A percentile compares a stretch with the other conserved stretches of the same genome.
Evolutionary conservation across 2,888 invertebrate species (phyloP).

Genomic region (Cephonodes hylas): DNA sequence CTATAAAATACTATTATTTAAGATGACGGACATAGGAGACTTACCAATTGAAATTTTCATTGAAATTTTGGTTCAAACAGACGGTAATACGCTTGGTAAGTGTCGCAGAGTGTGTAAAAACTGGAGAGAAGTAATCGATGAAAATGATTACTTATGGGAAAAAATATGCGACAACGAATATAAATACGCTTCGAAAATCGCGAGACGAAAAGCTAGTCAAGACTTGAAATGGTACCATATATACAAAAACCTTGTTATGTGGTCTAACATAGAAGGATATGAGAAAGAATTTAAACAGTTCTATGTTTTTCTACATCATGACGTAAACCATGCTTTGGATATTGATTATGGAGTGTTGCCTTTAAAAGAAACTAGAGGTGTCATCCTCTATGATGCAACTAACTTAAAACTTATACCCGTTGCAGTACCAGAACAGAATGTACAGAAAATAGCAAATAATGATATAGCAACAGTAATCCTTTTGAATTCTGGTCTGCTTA

Average conservation of each 20-base stretch:
- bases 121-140: slow-evolving; percentile 57
- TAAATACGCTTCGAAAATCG: slow-evolving; percentile 53
- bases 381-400: slow-evolving; percentile 54
- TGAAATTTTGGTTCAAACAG: slow-evolving; percentile 53
- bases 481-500: slow-evolving; percentile 48
- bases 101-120: slow-evolving; percentile 58
- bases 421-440: slow-evolving; percentile 51
- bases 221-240: slow-evolving; percentile 59
- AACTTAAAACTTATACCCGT: slow-evolving; percentile 60
- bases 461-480: slow-evolving; percentile 49
- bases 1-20: neutral
- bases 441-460: slow-evolving; percentile 56
- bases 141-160: slow-evolving; percentile 55
- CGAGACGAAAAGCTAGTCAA: slow-evolving; percentile 54
- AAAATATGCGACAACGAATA: slow-evolving; percentile 52
- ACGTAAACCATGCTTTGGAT: slow-evolving; percentile 51
- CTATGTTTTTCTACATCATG: slow-evolving; percentile 55
- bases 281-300: slow-evolving; percentile 49
- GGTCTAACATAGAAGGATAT: slow-evolving; percentile 44
- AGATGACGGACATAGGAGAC: slow-evolving; percentile 38
- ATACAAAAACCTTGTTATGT: slow-evolving; percentile 57
- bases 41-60: slow-evolving; percentile 61
- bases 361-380: slow-evolving; percentile 53
- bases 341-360: slow-evolving; percentile 57
- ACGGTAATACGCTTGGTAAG: slow-evolving; percentile 53